Percentiles rank a stretch among this genome's conserved stretches.
phyloP scores from a whole-genome alignment of 2,888 invertebrate genomes.

The Drosophila niveifrons region DNA sequence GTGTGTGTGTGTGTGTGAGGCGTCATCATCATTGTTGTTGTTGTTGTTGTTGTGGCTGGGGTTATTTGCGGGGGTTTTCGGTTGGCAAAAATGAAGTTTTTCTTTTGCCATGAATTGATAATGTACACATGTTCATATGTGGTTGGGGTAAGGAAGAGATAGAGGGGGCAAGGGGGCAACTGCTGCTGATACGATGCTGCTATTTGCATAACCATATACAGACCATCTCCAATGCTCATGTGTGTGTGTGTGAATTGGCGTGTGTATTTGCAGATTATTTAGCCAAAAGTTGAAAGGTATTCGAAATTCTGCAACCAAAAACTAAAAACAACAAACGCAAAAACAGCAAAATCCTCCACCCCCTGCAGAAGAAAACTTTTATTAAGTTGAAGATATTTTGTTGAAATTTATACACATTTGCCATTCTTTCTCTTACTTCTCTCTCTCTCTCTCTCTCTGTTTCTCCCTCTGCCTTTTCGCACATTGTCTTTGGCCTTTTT shows the following conservation, averaged over 20 bases:
- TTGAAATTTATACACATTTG: conserved; percentile 79
- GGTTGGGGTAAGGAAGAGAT: conserved; percentile 3
- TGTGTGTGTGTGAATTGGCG: conserved; percentile 42
- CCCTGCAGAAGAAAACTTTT: conserved; percentile 65
- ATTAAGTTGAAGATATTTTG: conserved; percentile 79
- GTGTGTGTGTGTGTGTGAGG: conserved; percentile 53
- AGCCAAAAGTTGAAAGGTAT: conserved; percentile 78
- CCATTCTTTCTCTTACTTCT: conserved; percentile 45
- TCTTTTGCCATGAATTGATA: conserved; percentile 79
- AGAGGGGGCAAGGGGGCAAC: not conserved
- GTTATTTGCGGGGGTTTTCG: conserved; percentile 42
- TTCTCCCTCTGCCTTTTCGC: conserved; percentile 12
- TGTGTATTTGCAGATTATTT: conserved; percentile 74
- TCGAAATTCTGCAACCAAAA: conserved; percentile 62
- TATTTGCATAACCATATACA: conserved; percentile 73
- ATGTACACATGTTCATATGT: conserved; percentile 78
- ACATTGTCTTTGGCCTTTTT: conserved; percentile 33
- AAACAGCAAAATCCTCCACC: conserved; percentile 42
- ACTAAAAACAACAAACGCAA: conserved; percentile 50
- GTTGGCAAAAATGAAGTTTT: conserved; percentile 78
- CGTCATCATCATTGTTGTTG: conserved; percentile 70
- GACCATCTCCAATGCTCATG: conserved; percentile 11
- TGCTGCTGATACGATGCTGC: conserved; percentile 58
- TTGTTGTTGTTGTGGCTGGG: conserved; percentile 45
- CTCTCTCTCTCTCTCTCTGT: conserved; percentile 1